phyloP scores from a whole-genome alignment of 2,113 vertebrate species.

The Scytalopus superciliaris region DNA sequence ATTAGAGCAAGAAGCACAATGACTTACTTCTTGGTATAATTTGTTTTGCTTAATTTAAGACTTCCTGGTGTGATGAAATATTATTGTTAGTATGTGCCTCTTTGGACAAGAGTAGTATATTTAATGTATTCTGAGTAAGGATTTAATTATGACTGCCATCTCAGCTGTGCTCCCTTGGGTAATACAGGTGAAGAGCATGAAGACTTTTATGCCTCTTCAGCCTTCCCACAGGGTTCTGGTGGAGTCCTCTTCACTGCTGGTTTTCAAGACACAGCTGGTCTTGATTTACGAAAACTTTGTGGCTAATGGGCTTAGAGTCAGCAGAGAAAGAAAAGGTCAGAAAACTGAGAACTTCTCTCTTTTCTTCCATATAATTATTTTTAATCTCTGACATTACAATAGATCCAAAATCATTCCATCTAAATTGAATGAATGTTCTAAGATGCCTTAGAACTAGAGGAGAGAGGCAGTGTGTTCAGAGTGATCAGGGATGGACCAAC shows the following conservation, averaged over 20 bases:
- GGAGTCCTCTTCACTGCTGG: background rate
- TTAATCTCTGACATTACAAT: background rate
- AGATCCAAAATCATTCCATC: background rate
- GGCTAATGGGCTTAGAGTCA: background rate
- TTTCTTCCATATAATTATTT: background rate
- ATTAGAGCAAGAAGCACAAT: background rate
- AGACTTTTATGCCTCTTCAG: background rate
- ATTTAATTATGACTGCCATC: background rate
- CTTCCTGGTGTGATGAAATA: background rate
- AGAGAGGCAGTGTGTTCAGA: background rate
- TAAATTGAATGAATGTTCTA: background rate
- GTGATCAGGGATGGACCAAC: background rate
- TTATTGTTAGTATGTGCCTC: background rate
- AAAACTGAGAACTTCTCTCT: background rate
- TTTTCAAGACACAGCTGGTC: background rate
- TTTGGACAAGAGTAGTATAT: background rate
- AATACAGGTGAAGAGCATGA: background rate
- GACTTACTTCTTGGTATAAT: background rate
- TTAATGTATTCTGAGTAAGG: background rate
- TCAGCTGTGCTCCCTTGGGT: background rate
- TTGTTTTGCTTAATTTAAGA: background rate
- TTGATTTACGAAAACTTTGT: background rate
- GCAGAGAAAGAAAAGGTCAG: background rate
- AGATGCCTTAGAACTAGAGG: background rate
- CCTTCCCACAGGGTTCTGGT: background rate